Conservation (phyloP, 1,140 invertebrate species). For the Drosophila elegans region DNA sequence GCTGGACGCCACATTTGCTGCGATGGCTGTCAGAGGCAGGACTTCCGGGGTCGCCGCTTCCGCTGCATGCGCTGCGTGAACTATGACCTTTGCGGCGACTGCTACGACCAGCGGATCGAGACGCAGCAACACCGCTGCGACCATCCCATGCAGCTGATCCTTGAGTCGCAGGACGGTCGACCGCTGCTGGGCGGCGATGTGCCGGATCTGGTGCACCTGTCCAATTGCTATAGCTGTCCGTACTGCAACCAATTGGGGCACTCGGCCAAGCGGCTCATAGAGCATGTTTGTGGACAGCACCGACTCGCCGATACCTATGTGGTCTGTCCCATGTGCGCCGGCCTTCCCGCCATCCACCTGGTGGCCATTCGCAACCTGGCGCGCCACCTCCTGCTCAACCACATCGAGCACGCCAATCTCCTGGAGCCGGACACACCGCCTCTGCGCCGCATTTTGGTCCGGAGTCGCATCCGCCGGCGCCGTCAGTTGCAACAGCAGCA, state of each 20-base stretch:
- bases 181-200: conserved; percentile 24
- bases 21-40: conserved; percentile 56
- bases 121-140: conserved; percentile 43
- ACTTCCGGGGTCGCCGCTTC: conserved; percentile 58
- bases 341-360: conserved; percentile 40
- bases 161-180: conserved; percentile 2
- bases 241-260: conserved; percentile 50
- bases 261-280: conserved; percentile 59
- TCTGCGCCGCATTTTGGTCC: conserved; percentile 18
- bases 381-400: conserved; percentile 57
- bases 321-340: conserved; percentile 65
- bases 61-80: conserved; percentile 62
- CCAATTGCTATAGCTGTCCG: conserved; percentile 66
- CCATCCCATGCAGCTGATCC: conserved; percentile 66
- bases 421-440: conserved; percentile 61
- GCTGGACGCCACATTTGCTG: conserved; percentile 59
- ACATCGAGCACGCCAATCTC: conserved; percentile 63
- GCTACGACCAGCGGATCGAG: conserved; percentile 55
- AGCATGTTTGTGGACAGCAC: conserved; percentile 53
- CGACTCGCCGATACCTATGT: conserved; percentile 49
- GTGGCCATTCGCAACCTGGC: conserved; percentile 54
- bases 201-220: conserved; percentile 51
- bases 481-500: conserved; percentile 9
- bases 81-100: conserved; percentile 64
- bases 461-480: conserved; percentile 29